These are phyloP conservation scores for Periparus ater DNA, from an alignment of 2,797 vertebrate species.

Conservation along the genomic window DNA sequence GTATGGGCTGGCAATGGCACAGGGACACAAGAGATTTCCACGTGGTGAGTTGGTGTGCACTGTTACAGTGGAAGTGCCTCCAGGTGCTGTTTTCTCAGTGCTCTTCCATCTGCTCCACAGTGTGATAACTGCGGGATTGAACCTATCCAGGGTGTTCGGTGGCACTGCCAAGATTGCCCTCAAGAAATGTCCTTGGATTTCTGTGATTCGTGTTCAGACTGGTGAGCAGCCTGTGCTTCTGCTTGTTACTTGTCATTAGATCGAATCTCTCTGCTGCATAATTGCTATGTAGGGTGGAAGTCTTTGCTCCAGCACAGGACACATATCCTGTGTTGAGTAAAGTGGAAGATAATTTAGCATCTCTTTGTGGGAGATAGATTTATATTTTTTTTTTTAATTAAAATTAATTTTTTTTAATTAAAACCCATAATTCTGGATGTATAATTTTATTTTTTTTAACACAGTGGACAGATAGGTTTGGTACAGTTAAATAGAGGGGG, in stretches of 20 bases:
- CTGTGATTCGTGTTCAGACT: slow-evolving; percentile 96
- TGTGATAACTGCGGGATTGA: slow-evolving; percentile 93
- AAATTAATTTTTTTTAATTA: too few relatives aligned
- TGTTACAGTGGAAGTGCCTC: fast-evolving
- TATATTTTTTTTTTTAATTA: not conserved
- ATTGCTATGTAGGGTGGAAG: not conserved
- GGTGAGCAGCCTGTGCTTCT: slow-evolving; percentile 80
- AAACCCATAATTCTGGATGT: not conserved
- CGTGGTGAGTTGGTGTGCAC: fast-evolving
- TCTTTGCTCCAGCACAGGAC: not conserved
- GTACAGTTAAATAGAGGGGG: not conserved
- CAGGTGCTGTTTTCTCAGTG: not conserved
- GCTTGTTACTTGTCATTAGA: not conserved
- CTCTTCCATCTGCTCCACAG: slow-evolving; percentile 70
- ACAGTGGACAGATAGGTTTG: not conserved
- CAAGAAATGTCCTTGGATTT: slow-evolving; percentile 91
- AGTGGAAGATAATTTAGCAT: not conserved
- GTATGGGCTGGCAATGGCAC: not conserved
- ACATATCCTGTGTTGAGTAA: not conserved
- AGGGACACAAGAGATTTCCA: fast-evolving
- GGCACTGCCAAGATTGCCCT: slow-evolving; percentile 98
- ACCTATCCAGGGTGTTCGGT: slow-evolving; percentile 93
- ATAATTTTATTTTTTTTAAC: not conserved
- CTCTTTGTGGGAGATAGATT: not conserved
- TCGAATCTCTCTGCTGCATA: not conserved